phyloP scores from a whole-genome alignment of 2,888 invertebrate species.

The Cantharis rustica region DNA sequence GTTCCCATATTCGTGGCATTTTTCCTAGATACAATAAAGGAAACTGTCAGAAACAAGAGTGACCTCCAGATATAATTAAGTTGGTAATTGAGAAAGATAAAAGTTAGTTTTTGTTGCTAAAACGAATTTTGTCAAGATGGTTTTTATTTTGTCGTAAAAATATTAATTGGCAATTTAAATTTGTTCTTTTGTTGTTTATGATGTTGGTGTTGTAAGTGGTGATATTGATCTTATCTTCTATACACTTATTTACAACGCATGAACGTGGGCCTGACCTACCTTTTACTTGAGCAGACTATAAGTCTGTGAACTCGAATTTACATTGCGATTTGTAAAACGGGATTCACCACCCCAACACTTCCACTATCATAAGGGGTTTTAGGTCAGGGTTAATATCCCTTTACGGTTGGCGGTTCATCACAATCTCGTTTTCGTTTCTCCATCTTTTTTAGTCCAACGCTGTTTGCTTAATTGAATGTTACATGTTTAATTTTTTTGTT shows the following conservation, averaged over 20 bases:
- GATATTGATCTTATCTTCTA: not conserved
- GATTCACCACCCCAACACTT: slow-evolving; percentile 34
- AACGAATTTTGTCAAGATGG: not conserved
- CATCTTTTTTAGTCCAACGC: slow-evolving; percentile 6
- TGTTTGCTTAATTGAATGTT: not conserved
- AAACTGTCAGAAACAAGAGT: not conserved
- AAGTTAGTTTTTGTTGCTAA: not conserved
- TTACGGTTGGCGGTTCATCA: slow-evolving; percentile 26
- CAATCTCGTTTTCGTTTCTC: slow-evolving; percentile 25
- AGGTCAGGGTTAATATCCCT: slow-evolving; percentile 40
- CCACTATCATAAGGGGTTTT: slow-evolving; percentile 36
- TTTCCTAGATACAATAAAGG: not conserved
- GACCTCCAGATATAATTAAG: not conserved
- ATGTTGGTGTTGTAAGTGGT: not conserved
- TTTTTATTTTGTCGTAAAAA: not conserved
- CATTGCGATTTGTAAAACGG: slow-evolving; percentile 41
- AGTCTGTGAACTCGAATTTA: slow-evolving; percentile 38
- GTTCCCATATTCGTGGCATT: not conserved
- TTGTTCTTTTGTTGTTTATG: not conserved
- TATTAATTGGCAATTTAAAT: not conserved
- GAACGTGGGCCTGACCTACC: slow-evolving; percentile 17
- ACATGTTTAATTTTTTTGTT: not conserved
- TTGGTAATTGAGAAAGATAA: not conserved
- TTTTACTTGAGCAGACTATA: slow-evolving; percentile 25
- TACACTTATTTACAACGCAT: not conserved